Conservation (phyloP, 2,113 vertebrate genomes). For the Corvus moneduloides region DNA sequence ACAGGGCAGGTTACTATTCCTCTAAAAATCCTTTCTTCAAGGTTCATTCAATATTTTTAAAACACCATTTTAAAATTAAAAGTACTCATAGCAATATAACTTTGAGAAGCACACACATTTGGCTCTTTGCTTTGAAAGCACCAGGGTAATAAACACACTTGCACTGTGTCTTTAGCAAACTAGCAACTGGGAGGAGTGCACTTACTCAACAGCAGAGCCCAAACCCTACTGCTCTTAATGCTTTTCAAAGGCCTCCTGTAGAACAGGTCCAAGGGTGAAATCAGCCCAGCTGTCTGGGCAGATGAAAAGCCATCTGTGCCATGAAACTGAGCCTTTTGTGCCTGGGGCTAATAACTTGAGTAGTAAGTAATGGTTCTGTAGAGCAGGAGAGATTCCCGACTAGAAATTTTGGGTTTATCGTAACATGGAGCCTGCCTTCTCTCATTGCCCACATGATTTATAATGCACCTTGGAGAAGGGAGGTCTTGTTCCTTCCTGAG, state of each 20-base stretch:
- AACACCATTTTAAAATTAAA: not conserved
- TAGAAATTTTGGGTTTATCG: not conserved
- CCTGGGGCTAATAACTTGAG: not conserved
- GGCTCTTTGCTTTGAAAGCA: not conserved
- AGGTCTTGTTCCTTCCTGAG: not conserved
- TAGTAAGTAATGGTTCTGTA: not conserved
- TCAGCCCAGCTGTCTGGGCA: slow-evolving; percentile 3
- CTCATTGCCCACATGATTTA: not conserved
- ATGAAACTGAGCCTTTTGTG: not conserved
- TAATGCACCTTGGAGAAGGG: not conserved
- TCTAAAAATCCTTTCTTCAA: not conserved
- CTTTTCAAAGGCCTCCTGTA: not conserved
- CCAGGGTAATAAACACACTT: not conserved
- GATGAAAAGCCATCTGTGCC: slow-evolving; percentile 29
- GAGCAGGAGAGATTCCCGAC: not conserved
- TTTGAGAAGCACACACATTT: not conserved
- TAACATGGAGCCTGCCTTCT: not conserved
- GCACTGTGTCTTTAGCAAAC: not conserved
- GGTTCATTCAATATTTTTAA: not conserved
- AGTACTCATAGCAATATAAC: not conserved
- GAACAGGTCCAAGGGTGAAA: slow-evolving; percentile 11
- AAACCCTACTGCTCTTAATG: not conserved
- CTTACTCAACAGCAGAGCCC: not conserved
- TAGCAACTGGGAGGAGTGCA: not conserved
- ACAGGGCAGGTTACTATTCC: not conserved